These are phyloP conservation scores for Hirtodrosophila confusa DNA, from an alignment of 2,888 invertebrate genomes.

Conservation along the genomic window DNA sequence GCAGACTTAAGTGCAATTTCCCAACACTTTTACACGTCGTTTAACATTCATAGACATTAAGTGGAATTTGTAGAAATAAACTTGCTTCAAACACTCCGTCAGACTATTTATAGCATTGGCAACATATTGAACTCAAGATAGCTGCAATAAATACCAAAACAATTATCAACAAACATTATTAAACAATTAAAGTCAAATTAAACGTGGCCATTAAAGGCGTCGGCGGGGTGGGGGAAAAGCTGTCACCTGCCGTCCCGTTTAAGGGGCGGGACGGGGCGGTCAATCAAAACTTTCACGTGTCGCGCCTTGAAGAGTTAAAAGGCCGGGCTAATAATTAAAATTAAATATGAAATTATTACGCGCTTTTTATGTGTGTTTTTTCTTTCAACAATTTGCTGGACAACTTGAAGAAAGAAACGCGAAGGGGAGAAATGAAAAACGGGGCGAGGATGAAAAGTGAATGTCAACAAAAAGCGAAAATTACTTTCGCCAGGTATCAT, in stretches of 20 bases:
- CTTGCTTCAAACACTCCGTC: constrained; percentile 26
- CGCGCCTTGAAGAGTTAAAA: constrained; percentile 17
- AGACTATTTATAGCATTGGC: constrained; percentile 30
- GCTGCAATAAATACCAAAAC: constrained; percentile 20
- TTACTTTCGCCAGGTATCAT: constrained; percentile 70
- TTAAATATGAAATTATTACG: constrained; percentile 59
- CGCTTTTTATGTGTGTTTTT: constrained; percentile 15
- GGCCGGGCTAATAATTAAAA: constrained; percentile 42
- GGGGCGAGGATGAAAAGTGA: constrained; percentile 27
- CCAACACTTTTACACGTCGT: constrained; percentile 25
- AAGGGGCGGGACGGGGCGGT: not conserved
- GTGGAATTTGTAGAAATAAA: constrained; percentile 46
- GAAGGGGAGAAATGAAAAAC: constrained; percentile 14
- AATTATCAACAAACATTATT: constrained; percentile 37
- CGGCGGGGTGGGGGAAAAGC: constrained; percentile 18
- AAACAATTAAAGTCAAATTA: constrained; percentile 64
- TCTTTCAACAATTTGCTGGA: constrained; percentile 8
- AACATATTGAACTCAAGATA: constrained; percentile 11
- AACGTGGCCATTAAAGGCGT: constrained; percentile 39
- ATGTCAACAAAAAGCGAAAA: constrained; percentile 61
- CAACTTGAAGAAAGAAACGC: constrained; percentile 20
- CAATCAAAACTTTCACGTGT: constrained; percentile 53
- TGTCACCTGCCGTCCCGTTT: constrained; percentile 23
- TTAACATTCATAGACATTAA: constrained; percentile 41
- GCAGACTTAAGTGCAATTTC: not conserved